These are phyloP conservation scores for Euthynnus affinis DNA, from an alignment of 2,797 vertebrate species.

Conservation along the genomic window DNA sequence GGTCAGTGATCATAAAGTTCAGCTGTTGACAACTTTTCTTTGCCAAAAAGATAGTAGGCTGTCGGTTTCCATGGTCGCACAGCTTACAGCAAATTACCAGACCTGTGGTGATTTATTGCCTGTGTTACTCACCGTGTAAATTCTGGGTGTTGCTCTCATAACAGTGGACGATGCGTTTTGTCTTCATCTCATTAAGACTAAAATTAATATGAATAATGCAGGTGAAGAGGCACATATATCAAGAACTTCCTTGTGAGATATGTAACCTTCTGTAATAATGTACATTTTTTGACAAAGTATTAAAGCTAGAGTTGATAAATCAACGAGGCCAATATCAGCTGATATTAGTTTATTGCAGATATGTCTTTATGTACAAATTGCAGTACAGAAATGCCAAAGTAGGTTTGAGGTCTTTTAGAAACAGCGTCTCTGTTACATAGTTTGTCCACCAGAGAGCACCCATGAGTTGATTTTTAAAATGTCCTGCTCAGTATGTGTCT, in stretches of 20 bases:
- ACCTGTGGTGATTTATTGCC: neutral
- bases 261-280: neutral
- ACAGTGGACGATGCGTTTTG: neutral
- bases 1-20: neutral
- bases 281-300: too few species aligned
- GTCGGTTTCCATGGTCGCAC: neutral
- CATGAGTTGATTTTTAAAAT: neutral
- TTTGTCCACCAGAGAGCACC: conserved; percentile 6
- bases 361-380: too few species aligned
- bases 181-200: neutral
- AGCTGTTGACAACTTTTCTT: neutral
- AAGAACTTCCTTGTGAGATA: neutral
- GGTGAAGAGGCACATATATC: neutral
- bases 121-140: neutral
- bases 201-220: neutral
- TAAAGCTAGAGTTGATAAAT: too few species aligned
- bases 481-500: neutral
- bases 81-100: too few species aligned
- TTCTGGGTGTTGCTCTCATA: too few species aligned
- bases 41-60: neutral
- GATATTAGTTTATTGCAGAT: too few species aligned
- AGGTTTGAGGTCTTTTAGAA: neutral
- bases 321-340: too few species aligned
- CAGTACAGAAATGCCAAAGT: neutral
- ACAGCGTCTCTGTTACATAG: too few species aligned